Percentiles rank a stretch among this genome's conserved stretches.
phyloP scores from a whole-genome alignment of 2,888 invertebrate species.

The Heterodera filipjevi region DNA sequence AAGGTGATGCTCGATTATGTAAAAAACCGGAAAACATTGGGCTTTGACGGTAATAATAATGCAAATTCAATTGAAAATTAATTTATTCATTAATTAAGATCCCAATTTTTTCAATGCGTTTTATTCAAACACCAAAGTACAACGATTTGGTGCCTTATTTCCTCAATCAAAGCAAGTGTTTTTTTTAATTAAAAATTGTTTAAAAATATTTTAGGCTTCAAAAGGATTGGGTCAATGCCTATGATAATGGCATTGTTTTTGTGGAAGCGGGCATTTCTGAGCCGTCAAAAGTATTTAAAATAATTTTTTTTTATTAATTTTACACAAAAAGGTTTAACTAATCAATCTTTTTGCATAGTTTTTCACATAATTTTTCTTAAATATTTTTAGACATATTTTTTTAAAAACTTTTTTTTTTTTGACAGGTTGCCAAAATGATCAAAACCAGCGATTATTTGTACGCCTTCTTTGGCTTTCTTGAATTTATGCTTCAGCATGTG shows the following conservation, averaged over 20 bases:
- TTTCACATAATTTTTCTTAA: too few species aligned
- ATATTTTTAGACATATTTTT: too few species aligned
- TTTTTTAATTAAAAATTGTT: background rate
- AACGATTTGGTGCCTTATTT: background rate
- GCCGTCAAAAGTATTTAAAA: slow-evolving; percentile 44
- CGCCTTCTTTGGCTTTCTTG: background rate
- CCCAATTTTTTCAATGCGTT: background rate
- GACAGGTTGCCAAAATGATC: background rate
- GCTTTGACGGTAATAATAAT: background rate
- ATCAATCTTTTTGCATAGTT: too few species aligned
- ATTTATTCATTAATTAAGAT: background rate
- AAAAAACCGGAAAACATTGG: background rate
- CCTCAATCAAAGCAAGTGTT: slow-evolving; percentile 10
- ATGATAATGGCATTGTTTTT: slow-evolving; percentile 49
- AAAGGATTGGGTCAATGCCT: slow-evolving; percentile 40
- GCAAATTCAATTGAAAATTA: background rate
- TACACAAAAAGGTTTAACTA: too few species aligned
- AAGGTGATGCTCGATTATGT: background rate
- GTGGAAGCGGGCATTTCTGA: slow-evolving; percentile 47
- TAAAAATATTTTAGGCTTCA: background rate
- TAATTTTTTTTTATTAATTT: too few species aligned
- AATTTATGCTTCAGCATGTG: background rate
- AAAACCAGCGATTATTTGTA: background rate
- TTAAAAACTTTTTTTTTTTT: background rate
- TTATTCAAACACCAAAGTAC: background rate